Percentiles rank a stretch among this genome's conserved stretches.
phyloP scores from a whole-genome alignment of 2,888 invertebrate species.

The Cosmorhoe ocellata region DNA sequence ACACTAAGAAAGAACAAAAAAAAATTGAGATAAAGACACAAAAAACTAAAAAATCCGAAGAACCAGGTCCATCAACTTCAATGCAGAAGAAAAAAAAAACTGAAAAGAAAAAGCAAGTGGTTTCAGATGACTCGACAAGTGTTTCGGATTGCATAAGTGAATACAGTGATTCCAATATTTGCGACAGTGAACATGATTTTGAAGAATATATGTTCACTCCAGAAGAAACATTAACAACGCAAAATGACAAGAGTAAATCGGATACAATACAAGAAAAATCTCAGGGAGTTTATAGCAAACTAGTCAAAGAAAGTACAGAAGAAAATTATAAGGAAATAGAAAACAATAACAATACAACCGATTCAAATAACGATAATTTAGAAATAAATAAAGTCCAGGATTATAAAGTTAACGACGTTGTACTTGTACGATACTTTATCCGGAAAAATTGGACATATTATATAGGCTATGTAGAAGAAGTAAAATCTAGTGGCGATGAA shows the following conservation, averaged over 20 bases:
- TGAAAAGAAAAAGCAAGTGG: constrained; percentile 9
- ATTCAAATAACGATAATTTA: not conserved
- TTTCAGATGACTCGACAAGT: constrained; percentile 20
- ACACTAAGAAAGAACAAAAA: constrained; percentile 19
- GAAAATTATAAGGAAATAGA: no score
- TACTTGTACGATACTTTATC: constrained; percentile 21
- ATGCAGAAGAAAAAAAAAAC: constrained; percentile 15
- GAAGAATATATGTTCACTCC: not conserved
- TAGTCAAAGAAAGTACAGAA: no score
- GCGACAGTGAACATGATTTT: constrained; percentile 4
- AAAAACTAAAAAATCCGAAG: constrained; percentile 5
- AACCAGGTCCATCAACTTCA: constrained; percentile 16
- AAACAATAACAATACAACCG: not conserved
- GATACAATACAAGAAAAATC: no score
- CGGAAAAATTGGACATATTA: constrained; percentile 21
- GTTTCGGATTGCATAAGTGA: constrained; percentile 23
- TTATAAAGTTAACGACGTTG: constrained; percentile 14
- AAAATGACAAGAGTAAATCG: not conserved
- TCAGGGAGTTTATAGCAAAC: no score
- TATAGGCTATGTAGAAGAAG: constrained; percentile 19
- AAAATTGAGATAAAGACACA: not conserved
- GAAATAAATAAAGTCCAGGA: constrained; percentile 9
- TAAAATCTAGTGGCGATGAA: constrained; percentile 18
- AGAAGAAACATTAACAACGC: not conserved
- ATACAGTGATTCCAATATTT: constrained; percentile 20